phyloP scores from a whole-genome alignment of 2,888 invertebrate genomes.

The Melanophora roralis region DNA sequence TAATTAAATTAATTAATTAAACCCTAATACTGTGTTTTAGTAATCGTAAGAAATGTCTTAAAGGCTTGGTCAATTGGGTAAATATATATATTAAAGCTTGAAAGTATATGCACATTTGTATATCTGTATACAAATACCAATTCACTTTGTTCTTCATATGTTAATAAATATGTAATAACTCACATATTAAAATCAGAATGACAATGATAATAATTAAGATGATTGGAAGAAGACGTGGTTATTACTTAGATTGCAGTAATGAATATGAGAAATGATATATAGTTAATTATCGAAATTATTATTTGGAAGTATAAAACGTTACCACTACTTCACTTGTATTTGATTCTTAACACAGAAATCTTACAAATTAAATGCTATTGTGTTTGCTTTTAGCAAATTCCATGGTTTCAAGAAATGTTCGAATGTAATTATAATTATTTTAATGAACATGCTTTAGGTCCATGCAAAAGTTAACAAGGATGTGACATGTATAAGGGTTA shows the following conservation, averaged over 20 bases:
- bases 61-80: too few relatives aligned
- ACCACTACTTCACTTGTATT: not conserved
- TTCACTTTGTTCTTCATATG: not conserved
- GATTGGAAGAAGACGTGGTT: too few relatives aligned
- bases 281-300: conserved; percentile 35
- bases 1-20: too few relatives aligned
- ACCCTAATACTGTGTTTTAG: too few relatives aligned
- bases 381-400: not conserved
- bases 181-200: conserved; percentile 19
- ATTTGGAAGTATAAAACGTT: not conserved
- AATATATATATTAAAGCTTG: too few relatives aligned
- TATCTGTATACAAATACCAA: not conserved
- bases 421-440: conserved; percentile 23
- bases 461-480: not conserved
- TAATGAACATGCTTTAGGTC: not conserved
- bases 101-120: not conserved
- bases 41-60: too few relatives aligned
- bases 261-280: conserved; percentile 17
- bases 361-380: conserved; percentile 43
- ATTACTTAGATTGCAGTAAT: conserved; percentile 14
- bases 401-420: not conserved
- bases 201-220: not conserved
- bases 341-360: conserved; percentile 50
- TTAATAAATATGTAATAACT: conserved; percentile 23
- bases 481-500: not conserved